Conservation (phyloP, 2,888 invertebrate species). For the Smittia aterrima region DNA sequence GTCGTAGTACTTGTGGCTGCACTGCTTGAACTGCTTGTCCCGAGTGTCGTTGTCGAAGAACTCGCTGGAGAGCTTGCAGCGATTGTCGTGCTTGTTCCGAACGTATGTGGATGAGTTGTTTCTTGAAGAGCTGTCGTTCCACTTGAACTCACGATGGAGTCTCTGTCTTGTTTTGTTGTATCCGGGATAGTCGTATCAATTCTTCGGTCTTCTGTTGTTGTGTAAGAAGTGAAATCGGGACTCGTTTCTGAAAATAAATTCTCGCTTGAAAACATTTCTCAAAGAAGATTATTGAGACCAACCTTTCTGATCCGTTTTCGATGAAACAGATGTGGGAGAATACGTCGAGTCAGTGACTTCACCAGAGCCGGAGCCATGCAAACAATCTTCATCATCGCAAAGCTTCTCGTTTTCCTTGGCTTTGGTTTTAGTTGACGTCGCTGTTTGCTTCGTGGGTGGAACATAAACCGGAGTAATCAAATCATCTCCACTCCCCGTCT, state of each 20-base stretch:
- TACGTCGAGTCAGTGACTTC: slow-evolving; percentile 65
- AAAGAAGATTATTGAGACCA: slow-evolving; percentile 41
- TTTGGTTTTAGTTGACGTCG: slow-evolving; percentile 51
- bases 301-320: slow-evolving; percentile 59
- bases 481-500: slow-evolving; percentile 84
- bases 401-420: slow-evolving; percentile 38
- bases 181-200: slow-evolving; percentile 40
- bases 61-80: background rate
- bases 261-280: background rate
- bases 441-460: slow-evolving; percentile 73
- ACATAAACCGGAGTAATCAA: slow-evolving; percentile 90
- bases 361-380: slow-evolving; percentile 76
- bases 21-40: background rate
- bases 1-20: background rate
- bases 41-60: slow-evolving; percentile 44
- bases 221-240: slow-evolving; percentile 32
- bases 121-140: slow-evolving; percentile 50
- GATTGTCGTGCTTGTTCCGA: slow-evolving; percentile 51
- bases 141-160: background rate
- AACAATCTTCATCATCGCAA: slow-evolving; percentile 73
- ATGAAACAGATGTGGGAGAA: slow-evolving; percentile 56
- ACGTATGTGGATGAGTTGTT: slow-evolving; percentile 50
- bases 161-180: background rate
- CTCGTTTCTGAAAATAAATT: slow-evolving; percentile 35
- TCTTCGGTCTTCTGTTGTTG: slow-evolving; percentile 37